These are phyloP conservation scores for Chiloscyllium plagiosum DNA, from an alignment of 2,113 vertebrate species.

Conservation along the genomic window DNA sequence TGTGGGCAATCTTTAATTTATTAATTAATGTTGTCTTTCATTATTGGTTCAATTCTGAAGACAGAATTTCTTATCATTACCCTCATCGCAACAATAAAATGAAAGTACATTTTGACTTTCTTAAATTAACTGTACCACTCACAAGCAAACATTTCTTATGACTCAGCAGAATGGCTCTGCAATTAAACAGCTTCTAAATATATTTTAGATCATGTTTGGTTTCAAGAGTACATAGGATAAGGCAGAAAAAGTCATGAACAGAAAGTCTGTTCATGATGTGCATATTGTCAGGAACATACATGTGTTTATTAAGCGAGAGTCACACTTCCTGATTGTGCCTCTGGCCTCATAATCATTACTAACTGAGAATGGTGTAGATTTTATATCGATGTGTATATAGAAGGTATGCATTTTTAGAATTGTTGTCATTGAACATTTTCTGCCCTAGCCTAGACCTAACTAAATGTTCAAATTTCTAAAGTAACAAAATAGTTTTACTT, in stretches of 20 bases:
- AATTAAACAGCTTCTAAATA: not conserved
- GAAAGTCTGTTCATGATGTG: not conserved
- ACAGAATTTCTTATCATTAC: not conserved
- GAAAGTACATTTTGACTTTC: not conserved
- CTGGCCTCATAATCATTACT: not conserved
- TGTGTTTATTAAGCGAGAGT: not conserved
- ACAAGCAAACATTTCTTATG: not conserved
- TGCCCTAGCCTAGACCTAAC: not conserved
- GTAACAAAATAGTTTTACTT: not conserved
- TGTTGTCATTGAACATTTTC: not conserved
- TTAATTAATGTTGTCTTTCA: not conserved
- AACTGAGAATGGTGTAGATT: not conserved
- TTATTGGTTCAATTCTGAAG: not conserved
- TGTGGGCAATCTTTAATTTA: constrained; percentile 10
- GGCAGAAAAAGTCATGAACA: not conserved
- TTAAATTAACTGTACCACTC: constrained; percentile 8
- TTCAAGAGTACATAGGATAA: not conserved
- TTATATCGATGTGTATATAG: not conserved
- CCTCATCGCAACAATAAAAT: not conserved
- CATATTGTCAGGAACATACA: not conserved
- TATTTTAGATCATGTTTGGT: not conserved
- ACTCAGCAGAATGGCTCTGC: not conserved
- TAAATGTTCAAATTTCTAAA: not conserved
- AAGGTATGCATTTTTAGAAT: not conserved
- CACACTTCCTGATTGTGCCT: not conserved